These are phyloP conservation scores for Physella acuta DNA, from an alignment of 1,140 invertebrate species.

Conservation along the genomic window DNA sequence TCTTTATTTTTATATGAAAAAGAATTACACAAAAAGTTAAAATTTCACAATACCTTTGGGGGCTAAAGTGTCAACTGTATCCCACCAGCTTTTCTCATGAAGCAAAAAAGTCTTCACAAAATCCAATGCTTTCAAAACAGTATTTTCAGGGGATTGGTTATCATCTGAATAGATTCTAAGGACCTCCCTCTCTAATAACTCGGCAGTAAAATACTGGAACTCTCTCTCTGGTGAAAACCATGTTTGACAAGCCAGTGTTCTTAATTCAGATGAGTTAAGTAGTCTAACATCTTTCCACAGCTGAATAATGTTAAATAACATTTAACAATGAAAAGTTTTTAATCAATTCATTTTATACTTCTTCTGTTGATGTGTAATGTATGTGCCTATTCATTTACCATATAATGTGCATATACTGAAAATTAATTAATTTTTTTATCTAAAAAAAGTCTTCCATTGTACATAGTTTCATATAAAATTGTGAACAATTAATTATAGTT, in stretches of 20 bases:
- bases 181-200: conserved; percentile 9
- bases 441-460: no score
- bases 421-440: no score
- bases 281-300: conserved; percentile 12
- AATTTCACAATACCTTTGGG: conserved; percentile 20
- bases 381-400: no score
- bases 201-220: conserved; percentile 26
- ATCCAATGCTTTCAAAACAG: conserved; percentile 18
- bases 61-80: conserved; percentile 31
- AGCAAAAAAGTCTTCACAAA: conserved; percentile 23
- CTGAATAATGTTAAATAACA: conserved; percentile 15
- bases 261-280: conserved; percentile 11
- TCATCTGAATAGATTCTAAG: conserved; percentile 13
- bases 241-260: conserved; percentile 12
- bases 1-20: no score
- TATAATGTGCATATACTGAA: no score
- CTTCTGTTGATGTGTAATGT: no score
- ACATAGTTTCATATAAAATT: no score
- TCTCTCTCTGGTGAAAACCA: conserved; percentile 30
- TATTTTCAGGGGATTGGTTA: neutral
- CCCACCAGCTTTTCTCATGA: conserved; percentile 32
- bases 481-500: no score
- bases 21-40: neutral
- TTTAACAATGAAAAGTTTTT: no score
- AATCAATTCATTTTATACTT: no score